These are phyloP conservation scores for Danaus plexippus DNA, from an alignment of 1,140 invertebrate genomes.

Conservation along the genomic window DNA sequence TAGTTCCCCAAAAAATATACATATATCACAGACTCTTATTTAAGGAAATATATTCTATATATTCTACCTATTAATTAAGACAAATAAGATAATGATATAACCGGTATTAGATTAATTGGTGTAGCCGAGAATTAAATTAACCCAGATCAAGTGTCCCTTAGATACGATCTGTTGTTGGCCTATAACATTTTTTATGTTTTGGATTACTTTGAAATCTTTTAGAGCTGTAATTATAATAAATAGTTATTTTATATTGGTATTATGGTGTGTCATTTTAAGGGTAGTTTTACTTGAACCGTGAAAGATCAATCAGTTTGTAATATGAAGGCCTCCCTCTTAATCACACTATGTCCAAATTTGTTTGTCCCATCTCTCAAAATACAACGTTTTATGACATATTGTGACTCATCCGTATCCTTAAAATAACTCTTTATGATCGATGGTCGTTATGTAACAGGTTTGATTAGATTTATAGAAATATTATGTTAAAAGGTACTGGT, in stretches of 20 bases:
- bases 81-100: neutral
- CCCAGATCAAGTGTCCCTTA: neutral
- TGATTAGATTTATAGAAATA: too few species aligned
- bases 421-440: conserved; percentile 13
- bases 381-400: conserved; percentile 14
- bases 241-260: too few species aligned
- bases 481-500: too few species aligned
- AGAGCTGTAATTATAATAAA: too few species aligned
- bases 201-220: neutral
- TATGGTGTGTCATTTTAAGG: too few species aligned
- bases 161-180: conserved; percentile 1
- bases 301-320: conserved; percentile 22
- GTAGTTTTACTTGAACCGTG: neutral
- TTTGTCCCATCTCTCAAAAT: conserved; percentile 24
- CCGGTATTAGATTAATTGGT: neutral
- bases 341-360: conserved; percentile 23
- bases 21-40: too few species aligned
- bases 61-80: too few species aligned
- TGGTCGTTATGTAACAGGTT: neutral
- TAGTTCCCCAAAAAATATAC: too few species aligned
- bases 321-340: conserved; percentile 24
- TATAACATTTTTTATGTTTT: neutral
- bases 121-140: neutral
- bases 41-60: too few species aligned
- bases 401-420: conserved; percentile 11